Conservation (phyloP, 2,888 invertebrate genomes). For the Epsilonema sp. region DNA sequence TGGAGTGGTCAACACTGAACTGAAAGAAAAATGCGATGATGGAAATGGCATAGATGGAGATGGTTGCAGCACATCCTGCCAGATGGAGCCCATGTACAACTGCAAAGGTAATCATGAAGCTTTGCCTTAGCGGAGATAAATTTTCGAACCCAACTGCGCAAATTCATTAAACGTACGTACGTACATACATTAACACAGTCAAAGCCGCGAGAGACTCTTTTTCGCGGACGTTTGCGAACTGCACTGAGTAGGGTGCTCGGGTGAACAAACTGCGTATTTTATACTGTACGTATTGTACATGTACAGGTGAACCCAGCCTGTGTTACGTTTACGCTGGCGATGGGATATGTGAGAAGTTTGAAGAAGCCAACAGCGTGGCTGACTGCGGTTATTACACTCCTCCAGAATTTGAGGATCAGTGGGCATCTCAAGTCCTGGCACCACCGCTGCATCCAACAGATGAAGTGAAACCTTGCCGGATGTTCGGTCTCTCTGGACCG, state of each 20-base stretch:
- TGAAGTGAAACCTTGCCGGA: neutral
- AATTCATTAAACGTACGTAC: too few relatives aligned
- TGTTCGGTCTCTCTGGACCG: neutral
- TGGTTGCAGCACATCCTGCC: constrained; percentile 7
- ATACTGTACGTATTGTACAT: neutral
- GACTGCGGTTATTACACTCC: constrained; percentile 7
- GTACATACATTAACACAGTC: too few relatives aligned
- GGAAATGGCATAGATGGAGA: constrained; percentile 4
- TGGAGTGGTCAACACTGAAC: neutral
- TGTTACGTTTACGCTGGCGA: constrained; percentile 2
- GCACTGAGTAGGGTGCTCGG: neutral
- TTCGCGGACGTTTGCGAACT: too few relatives aligned
- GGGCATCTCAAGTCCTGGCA: neutral
- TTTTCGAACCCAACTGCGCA: too few relatives aligned
- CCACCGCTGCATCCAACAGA: neutral
- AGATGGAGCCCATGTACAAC: constrained; percentile 3
- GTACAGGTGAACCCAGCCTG: neutral
- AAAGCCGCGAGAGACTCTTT: too few relatives aligned
- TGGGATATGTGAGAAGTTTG: constrained; percentile 4
- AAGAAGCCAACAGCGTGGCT: neutral
- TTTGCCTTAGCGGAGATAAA: neutral
- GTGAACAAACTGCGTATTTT: neutral
- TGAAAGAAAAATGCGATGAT: constrained; percentile 7
- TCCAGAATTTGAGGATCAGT: neutral
- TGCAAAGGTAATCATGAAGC: constrained; percentile 5